phyloP scores from a whole-genome alignment of 2,113 vertebrate genomes.

The Anolis carolinensis region DNA sequence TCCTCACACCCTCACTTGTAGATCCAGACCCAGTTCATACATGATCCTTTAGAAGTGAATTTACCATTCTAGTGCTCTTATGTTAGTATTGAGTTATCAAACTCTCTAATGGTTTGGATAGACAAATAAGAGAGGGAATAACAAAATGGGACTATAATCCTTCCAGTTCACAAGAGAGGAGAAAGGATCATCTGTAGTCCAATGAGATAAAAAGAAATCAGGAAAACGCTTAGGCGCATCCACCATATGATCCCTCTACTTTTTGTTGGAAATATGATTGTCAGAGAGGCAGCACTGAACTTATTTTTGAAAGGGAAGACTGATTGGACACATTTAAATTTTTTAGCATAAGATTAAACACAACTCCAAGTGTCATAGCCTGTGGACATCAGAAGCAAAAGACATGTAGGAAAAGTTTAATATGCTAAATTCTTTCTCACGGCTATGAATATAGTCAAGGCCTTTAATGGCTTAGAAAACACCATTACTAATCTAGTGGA shows the following conservation, averaged over 20 bases:
- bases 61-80: too few species aligned
- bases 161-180: not conserved
- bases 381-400: slow-evolving; percentile 29
- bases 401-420: slow-evolving; percentile 26
- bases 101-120: not conserved
- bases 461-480: slow-evolving; percentile 56
- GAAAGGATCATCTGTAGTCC: not conserved
- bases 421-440: slow-evolving; percentile 40
- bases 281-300: not conserved
- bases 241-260: not conserved
- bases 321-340: not conserved
- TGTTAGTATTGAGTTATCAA: too few species aligned
- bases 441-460: slow-evolving; percentile 19
- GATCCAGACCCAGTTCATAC: too few species aligned
- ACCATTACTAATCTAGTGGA: slow-evolving; percentile 58
- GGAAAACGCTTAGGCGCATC: not conserved
- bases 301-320: not conserved
- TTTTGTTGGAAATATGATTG: not conserved
- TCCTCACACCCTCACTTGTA: too few species aligned
- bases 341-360: slow-evolving; percentile 14
- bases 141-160: not conserved
- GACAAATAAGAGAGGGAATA: not conserved
- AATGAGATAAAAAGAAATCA: not conserved
- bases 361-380: not conserved
- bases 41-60: too few species aligned